phyloP scores from a whole-genome alignment of 1,140 invertebrate species.

The Dinoponera quadriceps region DNA sequence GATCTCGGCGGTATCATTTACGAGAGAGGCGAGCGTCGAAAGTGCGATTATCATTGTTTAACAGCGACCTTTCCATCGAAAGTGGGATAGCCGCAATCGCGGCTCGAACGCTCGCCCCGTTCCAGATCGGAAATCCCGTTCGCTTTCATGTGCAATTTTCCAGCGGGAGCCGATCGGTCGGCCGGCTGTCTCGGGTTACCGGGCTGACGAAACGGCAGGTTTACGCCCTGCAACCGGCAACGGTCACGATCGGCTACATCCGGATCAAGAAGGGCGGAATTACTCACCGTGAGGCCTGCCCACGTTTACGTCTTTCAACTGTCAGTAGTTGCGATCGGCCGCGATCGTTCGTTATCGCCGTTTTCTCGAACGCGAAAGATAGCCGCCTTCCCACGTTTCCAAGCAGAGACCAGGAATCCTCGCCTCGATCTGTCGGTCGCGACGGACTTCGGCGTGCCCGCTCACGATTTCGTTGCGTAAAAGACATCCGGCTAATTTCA shows the following conservation, averaged over 20 bases:
- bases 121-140: conserved; percentile 65
- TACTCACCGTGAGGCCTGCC: neutral
- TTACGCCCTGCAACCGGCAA: conserved; percentile 15
- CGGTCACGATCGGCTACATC: conserved; percentile 41
- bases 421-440: too few relatives aligned
- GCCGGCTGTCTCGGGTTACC: conserved; percentile 32
- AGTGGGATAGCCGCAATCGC: conserved; percentile 51
- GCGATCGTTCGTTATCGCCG: conserved; percentile 38
- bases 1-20: conserved; percentile 32
- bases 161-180: conserved; percentile 2
- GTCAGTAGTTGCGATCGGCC: conserved; percentile 27
- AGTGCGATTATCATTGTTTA: conserved; percentile 57
- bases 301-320: conserved; percentile 40
- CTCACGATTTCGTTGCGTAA: too few relatives aligned
- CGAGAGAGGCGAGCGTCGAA: conserved; percentile 35
- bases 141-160: conserved; percentile 43
- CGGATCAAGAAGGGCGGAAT: conserved; percentile 56
- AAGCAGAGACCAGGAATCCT: neutral
- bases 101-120: conserved; percentile 32
- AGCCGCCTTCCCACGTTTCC: conserved; percentile 32
- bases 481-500: too few relatives aligned
- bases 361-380: conserved; percentile 1
- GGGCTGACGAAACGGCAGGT: conserved; percentile 56
- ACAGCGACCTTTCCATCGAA: conserved; percentile 48
- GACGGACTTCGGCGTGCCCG: too few relatives aligned